Base-by-base conservation (phyloP, 2,113 vertebrate genomes). In the Pavo muticus region DNA sequence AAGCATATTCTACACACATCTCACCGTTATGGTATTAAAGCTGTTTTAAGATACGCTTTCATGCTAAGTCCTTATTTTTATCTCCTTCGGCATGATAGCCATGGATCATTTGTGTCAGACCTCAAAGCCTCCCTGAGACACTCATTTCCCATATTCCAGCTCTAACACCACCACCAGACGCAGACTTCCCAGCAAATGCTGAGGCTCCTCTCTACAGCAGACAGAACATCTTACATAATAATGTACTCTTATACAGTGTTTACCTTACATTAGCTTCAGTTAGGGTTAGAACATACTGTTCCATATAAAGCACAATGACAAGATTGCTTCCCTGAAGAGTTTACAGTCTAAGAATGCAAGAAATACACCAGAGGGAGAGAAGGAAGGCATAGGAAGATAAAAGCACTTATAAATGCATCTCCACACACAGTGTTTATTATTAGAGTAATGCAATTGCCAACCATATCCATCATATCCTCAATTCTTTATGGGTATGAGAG, bases 341-440 rank as follows among this genome's bases (percentile, higher is more conserved):
- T 80, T 42, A 56, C 1, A 5, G 29, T 27, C 39, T 56, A 64
- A 84, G 83, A 91, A 64, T 13, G 76, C 68, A 74, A 68, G 35
- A 16, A 93, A 10, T 5, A 32, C 13, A 63, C 64, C 5, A 30
- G 25, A 19, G 60, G 25, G 80, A 88, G 59, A 88, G 35, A 81
- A 81, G 29, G 54, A 29, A 86, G 71, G 40, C 64, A 73, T 4
- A 50, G 40, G 2, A 8, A 94, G 61, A 75, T 44, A 87, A 77
- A 96, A 92, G 65, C 52, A 68, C 59, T 60, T 48, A 4, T 16
- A 95, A 94, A 84, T 35, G 68, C 72, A 88, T 65, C 76, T 81
- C 60, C 39, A 68, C 10, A 67, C 47, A 32, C 40, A 78, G 14
- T 10, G 10, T 77, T 88, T 67, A 81, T 71, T 88, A 85, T 71